Conservation (phyloP, 1,140 invertebrate genomes). For the Neodiprion lecontei region DNA sequence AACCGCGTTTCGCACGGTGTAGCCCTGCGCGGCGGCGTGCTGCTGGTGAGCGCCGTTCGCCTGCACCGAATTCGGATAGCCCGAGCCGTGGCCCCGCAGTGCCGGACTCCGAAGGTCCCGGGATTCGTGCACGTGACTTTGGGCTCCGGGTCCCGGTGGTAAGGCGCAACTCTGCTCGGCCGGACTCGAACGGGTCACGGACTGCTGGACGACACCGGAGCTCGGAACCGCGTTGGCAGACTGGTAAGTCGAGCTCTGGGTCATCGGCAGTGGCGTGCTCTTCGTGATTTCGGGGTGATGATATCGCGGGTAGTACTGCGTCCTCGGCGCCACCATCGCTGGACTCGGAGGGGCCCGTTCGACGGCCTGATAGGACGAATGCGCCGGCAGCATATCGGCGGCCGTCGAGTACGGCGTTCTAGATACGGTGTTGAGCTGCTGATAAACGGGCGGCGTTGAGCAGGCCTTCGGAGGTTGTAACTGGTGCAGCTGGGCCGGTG, state of each 20-base stretch:
- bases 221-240: conserved; percentile 34
- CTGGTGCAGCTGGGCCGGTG: conserved; percentile 55
- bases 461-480: conserved; percentile 50
- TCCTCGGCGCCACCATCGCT: conserved; percentile 43
- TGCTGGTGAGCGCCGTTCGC: conserved; percentile 17
- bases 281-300: conserved; percentile 58
- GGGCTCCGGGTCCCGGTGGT: conserved; percentile 8
- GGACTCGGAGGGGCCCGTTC: conserved; percentile 15
- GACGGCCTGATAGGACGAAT: conserved; percentile 40
- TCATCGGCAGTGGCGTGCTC: conserved; percentile 49
- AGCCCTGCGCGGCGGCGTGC: background rate
- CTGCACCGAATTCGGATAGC: background rate
- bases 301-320: conserved; percentile 55
- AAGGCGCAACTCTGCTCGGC: background rate
- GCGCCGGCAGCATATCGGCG: conserved; percentile 41
- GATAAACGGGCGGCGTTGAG: conserved; percentile 54
- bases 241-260: conserved; percentile 47
- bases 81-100: background rate
- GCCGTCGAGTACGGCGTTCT: conserved; percentile 42
- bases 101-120: background rate
- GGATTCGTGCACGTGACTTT: background rate
- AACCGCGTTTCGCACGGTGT: background rate
- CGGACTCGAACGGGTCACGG: conserved; percentile 17
- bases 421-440: conserved; percentile 50
- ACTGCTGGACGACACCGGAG: conserved; percentile 24